Conservation (phyloP, 2,797 vertebrate species). For the Nannoperca obscura region DNA sequence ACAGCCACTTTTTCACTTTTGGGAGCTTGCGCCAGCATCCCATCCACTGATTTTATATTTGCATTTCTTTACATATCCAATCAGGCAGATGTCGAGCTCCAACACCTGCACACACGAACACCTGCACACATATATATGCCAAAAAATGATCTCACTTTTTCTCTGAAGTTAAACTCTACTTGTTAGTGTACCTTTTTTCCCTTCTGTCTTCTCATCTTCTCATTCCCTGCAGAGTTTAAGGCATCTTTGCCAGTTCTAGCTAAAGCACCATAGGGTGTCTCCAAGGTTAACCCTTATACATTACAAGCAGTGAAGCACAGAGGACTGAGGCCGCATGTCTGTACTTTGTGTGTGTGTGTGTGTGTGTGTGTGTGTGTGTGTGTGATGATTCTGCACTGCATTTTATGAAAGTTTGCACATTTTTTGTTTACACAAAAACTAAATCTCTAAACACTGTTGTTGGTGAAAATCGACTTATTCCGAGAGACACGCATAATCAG, state of each 20-base stretch:
- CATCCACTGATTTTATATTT: conserved; percentile 49
- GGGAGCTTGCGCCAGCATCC: conserved; percentile 32
- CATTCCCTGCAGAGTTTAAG: conserved; percentile 60
- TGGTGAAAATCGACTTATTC: conserved; percentile 45
- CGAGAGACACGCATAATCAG: conserved; percentile 41
- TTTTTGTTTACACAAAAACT: conserved; percentile 25
- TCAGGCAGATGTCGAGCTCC: conserved; percentile 48
- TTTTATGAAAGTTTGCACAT: conserved; percentile 23
- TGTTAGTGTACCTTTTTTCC: conserved; percentile 38
- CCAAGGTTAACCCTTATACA: conserved; percentile 73
- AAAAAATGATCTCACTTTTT: conserved; percentile 29
- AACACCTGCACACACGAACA: conserved; percentile 10
- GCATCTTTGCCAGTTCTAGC: conserved; percentile 49
- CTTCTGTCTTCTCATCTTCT: conserved; percentile 46
- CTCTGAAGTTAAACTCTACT: conserved; percentile 56
- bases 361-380: conserved; percentile 7
- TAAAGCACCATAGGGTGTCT: conserved; percentile 58
- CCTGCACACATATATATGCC: background rate
- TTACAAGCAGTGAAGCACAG: conserved; percentile 43
- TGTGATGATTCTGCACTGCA: conserved; percentile 16
- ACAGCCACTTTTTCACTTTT: conserved; percentile 28
- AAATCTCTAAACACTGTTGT: conserved; percentile 40
- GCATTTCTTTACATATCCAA: conserved; percentile 71
- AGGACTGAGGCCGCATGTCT: background rate
- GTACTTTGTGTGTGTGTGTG: background rate